Evolutionary conservation across 1,140 invertebrate genomes (phyloP).

Genomic region (Diorhabda carinulata): DNA sequence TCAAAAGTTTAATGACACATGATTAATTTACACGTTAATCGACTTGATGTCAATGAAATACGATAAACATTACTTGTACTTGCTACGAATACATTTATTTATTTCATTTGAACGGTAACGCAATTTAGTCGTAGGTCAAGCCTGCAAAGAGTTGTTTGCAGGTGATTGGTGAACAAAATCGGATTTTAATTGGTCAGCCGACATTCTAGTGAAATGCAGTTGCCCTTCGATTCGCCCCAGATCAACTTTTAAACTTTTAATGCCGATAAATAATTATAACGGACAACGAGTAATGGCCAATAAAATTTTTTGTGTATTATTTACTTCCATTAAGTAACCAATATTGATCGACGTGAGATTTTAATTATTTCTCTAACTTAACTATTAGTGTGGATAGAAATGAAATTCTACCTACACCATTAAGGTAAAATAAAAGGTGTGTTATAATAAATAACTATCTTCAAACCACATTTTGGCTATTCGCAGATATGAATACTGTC

Average conservation of each 20-base stretch:
- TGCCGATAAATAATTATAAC: constrained; percentile 15
- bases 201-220: constrained; percentile 45
- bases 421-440: too few species aligned
- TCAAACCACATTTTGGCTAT: too few species aligned
- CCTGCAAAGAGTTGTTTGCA: constrained; percentile 4
- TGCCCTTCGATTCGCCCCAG: constrained; percentile 35
- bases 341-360: too few species aligned
- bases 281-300: constrained; percentile 11
- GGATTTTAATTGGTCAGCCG: constrained; percentile 32
- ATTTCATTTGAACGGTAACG: not conserved
- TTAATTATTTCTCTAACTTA: too few species aligned
- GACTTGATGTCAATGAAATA: not conserved
- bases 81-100: not conserved
- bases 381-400: too few species aligned
- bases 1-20: too few species aligned
- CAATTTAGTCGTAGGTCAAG: not conserved
- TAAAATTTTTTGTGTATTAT: constrained; percentile 4
- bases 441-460: too few species aligned
- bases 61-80: not conserved
- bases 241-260: constrained; percentile 17
- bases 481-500: too few species aligned
- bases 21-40: too few species aligned
- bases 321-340: too few species aligned
- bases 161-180: constrained; percentile 29
- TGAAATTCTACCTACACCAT: too few species aligned